Evolutionary conservation across 2,888 invertebrate genomes (phyloP).

Genomic region (Mechanitis messenoides): DNA sequence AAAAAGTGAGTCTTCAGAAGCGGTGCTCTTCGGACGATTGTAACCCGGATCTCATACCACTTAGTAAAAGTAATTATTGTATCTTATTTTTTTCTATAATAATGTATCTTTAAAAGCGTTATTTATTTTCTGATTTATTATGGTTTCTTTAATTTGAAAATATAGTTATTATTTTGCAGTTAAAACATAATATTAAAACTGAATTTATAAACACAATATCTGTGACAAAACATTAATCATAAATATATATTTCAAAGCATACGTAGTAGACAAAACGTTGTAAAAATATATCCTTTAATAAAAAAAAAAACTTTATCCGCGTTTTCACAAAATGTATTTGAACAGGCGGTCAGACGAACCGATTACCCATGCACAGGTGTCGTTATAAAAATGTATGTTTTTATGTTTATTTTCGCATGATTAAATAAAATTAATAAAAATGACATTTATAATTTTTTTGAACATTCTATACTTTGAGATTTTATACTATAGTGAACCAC

Average conservation of each 20-base stretch:
- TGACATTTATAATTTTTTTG: too few species aligned
- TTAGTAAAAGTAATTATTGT: conserved; percentile 84
- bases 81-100: background rate
- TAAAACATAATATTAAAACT: too few species aligned
- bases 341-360: background rate
- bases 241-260: conserved; percentile 1
- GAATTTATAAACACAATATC: too few species aligned
- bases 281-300: background rate
- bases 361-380: background rate
- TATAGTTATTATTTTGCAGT: too few species aligned
- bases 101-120: background rate
- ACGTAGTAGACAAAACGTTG: background rate
- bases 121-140: background rate
- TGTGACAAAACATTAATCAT: background rate
- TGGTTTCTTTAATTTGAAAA: too few species aligned
- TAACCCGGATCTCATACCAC: conserved; percentile 91
- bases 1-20: conserved; percentile 80
- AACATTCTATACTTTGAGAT: background rate
- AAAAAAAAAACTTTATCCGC: background rate
- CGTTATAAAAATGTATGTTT: background rate
- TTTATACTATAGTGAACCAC: background rate
- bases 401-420: background rate
- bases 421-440: too few species aligned
- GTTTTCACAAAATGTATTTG: background rate
- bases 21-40: conserved; percentile 83